phyloP scores from a whole-genome alignment of 1,140 invertebrate genomes.

The Nautilus pompilius region DNA sequence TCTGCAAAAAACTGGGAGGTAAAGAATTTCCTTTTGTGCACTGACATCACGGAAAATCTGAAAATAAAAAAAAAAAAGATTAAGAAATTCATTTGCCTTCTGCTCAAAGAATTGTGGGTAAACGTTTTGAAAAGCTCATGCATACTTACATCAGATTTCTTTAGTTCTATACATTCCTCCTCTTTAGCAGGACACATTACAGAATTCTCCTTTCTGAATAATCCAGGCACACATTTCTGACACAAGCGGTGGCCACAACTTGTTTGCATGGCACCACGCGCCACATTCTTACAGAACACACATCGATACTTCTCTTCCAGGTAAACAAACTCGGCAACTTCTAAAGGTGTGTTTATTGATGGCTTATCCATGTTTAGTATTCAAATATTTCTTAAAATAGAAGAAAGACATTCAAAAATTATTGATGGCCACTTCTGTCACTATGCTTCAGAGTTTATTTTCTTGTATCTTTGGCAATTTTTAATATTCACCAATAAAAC shows the following conservation, averaged over 20 bases:
- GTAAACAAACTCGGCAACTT: slow-evolving; percentile 14
- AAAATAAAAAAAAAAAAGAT: slow-evolving; percentile 1
- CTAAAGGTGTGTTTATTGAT: no score
- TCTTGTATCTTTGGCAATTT: no score
- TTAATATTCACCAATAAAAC: no score
- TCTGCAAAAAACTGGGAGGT: slow-evolving; percentile 12
- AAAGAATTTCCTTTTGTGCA: slow-evolving; percentile 13
- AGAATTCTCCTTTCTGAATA: slow-evolving; percentile 3
- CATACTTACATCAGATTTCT: slow-evolving; percentile 7
- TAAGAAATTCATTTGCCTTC: no score
- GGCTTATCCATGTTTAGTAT: no score
- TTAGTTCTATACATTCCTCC: slow-evolving; percentile 15
- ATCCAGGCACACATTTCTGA: slow-evolving; percentile 8
- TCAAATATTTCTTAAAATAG: no score
- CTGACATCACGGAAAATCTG: slow-evolving; percentile 15
- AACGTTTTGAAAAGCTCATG: neutral
- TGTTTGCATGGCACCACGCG: slow-evolving; percentile 20
- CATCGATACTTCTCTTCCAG: slow-evolving; percentile 14
- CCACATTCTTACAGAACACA: slow-evolving; percentile 9
- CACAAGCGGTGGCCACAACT: slow-evolving; percentile 22
- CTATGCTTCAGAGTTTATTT: no score
- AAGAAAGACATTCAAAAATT: no score
- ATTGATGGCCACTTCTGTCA: no score
- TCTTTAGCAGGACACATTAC: slow-evolving; percentile 16
- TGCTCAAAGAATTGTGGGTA: no score